phyloP scores from a whole-genome alignment of 1,140 invertebrate species.

The Bombyx mandarina region DNA sequence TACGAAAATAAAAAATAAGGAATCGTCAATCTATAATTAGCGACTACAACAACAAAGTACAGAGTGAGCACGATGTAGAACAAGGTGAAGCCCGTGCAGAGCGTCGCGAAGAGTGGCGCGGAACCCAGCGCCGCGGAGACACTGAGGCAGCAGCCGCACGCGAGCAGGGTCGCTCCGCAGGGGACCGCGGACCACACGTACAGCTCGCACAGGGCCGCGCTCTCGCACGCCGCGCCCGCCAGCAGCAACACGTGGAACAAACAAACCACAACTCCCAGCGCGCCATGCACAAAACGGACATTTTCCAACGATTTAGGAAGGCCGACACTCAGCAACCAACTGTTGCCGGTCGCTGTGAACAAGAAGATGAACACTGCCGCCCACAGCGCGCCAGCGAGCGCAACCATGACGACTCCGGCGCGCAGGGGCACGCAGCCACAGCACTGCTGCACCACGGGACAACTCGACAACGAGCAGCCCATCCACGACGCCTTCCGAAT shows the following conservation, averaged over 20 bases:
- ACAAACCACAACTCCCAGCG: constrained; percentile 18
- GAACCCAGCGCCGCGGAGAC: constrained; percentile 6
- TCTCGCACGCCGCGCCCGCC: constrained; percentile 34
- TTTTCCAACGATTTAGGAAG: constrained; percentile 6
- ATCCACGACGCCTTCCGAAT: constrained; percentile 4
- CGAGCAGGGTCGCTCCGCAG: constrained; percentile 8
- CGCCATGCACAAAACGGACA: constrained; percentile 19
- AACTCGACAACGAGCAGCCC: constrained; percentile 22
- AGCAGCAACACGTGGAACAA: constrained; percentile 19
- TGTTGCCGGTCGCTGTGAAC: constrained; percentile 13
- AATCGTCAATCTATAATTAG: constrained; percentile 28
- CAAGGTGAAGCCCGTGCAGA: constrained; percentile 8
- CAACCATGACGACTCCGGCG: constrained; percentile 8
- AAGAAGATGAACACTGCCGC: constrained; percentile 13
- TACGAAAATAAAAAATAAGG: constrained; percentile 8
- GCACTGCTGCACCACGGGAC: constrained; percentile 19
- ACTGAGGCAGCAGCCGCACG: constrained; percentile 4
- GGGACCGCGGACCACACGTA: constrained; percentile 26
- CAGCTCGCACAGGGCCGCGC: constrained; percentile 29
- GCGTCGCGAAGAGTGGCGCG: constrained; percentile 6
- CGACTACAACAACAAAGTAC: constrained; percentile 18
- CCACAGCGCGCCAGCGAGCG: constrained; percentile 11
- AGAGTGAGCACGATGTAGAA: constrained; percentile 8
- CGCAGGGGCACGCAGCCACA: constrained; percentile 24
- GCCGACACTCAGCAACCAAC: constrained; percentile 5